These are phyloP conservation scores for Pangasius larnaudii DNA, from an alignment of 2,797 vertebrate genomes.

Conservation along the genomic window DNA sequence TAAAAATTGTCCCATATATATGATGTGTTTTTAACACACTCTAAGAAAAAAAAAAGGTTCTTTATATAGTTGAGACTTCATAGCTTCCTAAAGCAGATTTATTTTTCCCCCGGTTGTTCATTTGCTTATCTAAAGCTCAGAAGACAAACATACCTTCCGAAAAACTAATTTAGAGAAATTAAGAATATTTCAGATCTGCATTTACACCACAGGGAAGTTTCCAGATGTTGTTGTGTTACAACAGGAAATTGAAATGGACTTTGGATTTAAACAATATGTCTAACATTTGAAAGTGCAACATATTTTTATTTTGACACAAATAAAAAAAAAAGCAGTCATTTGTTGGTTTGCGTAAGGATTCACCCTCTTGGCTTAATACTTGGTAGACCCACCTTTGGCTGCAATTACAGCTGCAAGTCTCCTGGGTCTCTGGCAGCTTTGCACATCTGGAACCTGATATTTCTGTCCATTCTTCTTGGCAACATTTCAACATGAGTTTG, in stretches of 20 bases:
- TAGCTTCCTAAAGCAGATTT: not conserved
- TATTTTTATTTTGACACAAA: not conserved
- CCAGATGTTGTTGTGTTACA: not conserved
- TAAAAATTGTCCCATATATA: not conserved
- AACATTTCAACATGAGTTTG: not conserved
- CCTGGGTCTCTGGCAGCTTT: not conserved
- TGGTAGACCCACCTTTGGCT: not conserved
- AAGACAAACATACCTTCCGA: not conserved
- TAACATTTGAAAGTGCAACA: not conserved
- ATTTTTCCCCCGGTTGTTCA: not conserved
- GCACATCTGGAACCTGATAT: not conserved
- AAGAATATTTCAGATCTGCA: not conserved
- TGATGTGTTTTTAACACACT: not conserved
- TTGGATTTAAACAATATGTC: not conserved
- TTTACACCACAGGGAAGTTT: not conserved
- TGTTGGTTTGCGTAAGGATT: not conserved
- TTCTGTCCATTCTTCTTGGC: not conserved
- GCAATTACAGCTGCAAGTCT: not conserved
- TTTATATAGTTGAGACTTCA: not conserved
- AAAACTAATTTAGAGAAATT: not conserved
- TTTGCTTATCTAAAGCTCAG: not conserved
- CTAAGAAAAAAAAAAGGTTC: not conserved
- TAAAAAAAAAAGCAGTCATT: too few relatives aligned
- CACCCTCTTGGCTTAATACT: not conserved
- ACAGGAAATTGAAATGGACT: not conserved